Conservation (phyloP, 2,113 vertebrate species). For the Narcine bancroftii region DNA sequence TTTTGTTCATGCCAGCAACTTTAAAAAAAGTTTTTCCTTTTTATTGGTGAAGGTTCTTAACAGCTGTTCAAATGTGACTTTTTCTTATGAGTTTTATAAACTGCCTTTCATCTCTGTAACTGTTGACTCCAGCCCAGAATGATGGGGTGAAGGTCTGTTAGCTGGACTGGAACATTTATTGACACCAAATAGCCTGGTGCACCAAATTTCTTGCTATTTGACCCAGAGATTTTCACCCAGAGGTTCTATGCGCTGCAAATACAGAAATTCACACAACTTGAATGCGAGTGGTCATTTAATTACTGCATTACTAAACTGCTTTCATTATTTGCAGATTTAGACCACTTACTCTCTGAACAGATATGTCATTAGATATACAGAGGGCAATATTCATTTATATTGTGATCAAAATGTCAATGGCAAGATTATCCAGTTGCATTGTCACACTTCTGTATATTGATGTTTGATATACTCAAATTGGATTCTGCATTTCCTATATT, state of each 20-base stretch:
- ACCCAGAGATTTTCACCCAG: background rate
- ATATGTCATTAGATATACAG: background rate
- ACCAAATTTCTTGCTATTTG: background rate
- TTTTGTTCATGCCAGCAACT: background rate
- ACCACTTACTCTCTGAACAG: background rate
- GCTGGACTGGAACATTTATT: background rate
- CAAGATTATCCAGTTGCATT: background rate
- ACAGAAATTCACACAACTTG: background rate
- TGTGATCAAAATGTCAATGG: too few species aligned
- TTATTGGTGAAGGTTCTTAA: background rate
- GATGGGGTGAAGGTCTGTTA: background rate
- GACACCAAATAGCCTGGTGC: too few species aligned
- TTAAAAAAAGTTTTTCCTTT: background rate
- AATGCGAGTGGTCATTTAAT: background rate
- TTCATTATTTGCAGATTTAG: too few species aligned
- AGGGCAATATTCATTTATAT: too few species aligned
- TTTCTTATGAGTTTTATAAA: background rate
- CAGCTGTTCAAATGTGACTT: background rate
- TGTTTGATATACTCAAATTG: too few species aligned
- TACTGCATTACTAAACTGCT: too few species aligned
- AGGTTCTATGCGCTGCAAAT: background rate
- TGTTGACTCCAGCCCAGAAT: background rate
- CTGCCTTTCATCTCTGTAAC: background rate
- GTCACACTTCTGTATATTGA: too few species aligned
- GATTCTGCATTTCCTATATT: too few species aligned